Percentiles rank a stretch among this genome's conserved stretches.
phyloP scores from a whole-genome alignment of 2,888 invertebrate genomes.

The Adineta ricciae region DNA sequence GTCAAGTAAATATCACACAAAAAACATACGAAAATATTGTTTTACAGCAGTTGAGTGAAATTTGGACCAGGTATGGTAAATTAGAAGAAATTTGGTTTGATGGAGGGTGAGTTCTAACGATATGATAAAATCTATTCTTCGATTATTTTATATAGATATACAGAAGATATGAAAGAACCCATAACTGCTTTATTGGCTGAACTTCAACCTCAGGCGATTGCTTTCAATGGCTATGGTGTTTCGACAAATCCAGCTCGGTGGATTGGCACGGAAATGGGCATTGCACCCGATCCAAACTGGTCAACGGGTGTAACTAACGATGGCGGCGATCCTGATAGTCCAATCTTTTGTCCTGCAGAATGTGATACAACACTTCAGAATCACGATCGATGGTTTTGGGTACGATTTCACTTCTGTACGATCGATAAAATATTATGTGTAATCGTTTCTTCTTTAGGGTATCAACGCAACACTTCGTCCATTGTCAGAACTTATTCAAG shows the following conservation, averaged over 20 bases:
- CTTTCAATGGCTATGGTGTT: neutral
- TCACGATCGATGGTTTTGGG: constrained; percentile 4
- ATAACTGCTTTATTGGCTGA: neutral
- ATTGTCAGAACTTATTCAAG: neutral
- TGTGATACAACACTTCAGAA: neutral
- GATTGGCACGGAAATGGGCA: neutral
- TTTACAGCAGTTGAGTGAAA: neutral
- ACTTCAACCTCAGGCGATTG: neutral
- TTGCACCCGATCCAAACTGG: constrained; percentile 11
- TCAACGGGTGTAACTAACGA: neutral
- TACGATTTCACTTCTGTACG: neutral
- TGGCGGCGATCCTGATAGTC: neutral
- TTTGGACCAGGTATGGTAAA: neutral
- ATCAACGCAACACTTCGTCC: neutral
- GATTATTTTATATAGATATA: neutral
- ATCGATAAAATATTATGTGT: too few species aligned
- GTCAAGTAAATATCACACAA: constrained; percentile 5
- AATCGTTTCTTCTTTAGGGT: neutral
- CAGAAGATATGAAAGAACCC: neutral
- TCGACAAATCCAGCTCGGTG: neutral
- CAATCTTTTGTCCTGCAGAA: neutral
- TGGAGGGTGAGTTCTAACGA: neutral
- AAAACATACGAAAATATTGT: neutral
- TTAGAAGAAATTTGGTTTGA: constrained; percentile 20
- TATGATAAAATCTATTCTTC: neutral